Conservation (phyloP, 1,140 invertebrate species). For the Caerostris darwini region DNA sequence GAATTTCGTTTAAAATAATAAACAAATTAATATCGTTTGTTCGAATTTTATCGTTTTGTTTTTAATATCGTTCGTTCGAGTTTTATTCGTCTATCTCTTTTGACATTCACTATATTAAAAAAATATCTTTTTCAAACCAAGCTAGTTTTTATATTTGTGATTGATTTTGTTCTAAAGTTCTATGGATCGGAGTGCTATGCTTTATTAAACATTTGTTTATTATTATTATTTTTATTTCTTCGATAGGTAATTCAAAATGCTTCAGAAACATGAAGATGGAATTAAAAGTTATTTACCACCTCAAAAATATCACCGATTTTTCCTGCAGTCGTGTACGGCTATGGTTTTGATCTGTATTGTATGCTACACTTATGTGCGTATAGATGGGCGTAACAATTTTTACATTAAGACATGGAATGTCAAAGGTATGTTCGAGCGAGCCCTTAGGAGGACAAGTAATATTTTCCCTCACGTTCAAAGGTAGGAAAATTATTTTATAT, state of each 20-base stretch:
- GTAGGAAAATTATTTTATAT: no score
- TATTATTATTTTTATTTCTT: not conserved
- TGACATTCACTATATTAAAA: no score
- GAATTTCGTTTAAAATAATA: no score
- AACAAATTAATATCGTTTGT: no score
- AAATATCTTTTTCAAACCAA: no score
- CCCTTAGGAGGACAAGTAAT: no score
- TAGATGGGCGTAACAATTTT: not conserved
- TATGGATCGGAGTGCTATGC: not conserved
- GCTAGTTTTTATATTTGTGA: no score
- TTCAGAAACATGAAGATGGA: not conserved
- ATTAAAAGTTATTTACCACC: not conserved
- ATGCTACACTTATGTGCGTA: not conserved
- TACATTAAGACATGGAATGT: not conserved
- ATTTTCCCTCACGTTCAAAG: no score
- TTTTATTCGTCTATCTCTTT: no score
- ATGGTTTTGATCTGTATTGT: not conserved
- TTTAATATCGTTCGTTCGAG: no score
- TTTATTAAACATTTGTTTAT: not conserved
- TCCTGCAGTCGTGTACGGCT: not conserved
- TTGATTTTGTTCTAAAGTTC: no score
- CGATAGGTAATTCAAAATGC: slow-evolving; percentile 14
- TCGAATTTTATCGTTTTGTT: no score
- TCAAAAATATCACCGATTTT: not conserved
- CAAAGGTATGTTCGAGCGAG: not conserved